Evolutionary conservation across 2,113 vertebrate species (phyloP), one percentile per base, ranked within the genome.

Genomic region (Thunnus thynnus): DNA sequence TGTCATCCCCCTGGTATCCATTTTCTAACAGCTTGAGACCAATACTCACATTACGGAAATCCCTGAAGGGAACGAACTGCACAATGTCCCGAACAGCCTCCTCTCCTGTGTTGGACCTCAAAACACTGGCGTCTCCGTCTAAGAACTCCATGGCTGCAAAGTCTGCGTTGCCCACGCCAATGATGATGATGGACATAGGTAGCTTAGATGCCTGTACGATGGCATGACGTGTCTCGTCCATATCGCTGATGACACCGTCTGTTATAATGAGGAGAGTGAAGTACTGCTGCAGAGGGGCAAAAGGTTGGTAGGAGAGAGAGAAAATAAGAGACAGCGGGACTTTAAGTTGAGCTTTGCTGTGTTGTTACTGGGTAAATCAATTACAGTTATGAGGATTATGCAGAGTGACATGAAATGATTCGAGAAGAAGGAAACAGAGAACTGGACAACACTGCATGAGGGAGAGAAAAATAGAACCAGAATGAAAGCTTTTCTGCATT

Each of bases 121-220:
- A 91, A 25, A 93, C 94, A 0, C 96, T 96, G 92, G 94, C 97
- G 82, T 99, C 98, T 54, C 97, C 98, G 0, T 99, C 98, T 72
- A 99, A 93, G 91, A 99, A 99, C 92, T 99, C 98, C 98, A 99
- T 99, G 91, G 98, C 98, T 0, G 97, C 96, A 0, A 99, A 99
- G 94, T 99, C 98, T 0, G 98, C 98, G 0, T 99, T 99, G 80
- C 98, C 98, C 57, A 99, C 98, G 0, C 98, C 98, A 0, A 99
- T 96, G 16, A 99, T 99, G 89, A 99, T 99, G 89, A 99, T 97
- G 86, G 98, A 99, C 98, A 99, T 99, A 89, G 98, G 98, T 78
- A 99, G 93, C 93, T 96, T 97, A 67, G 98, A 97, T 0, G 98
- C 98, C 94, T 99, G 96, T 3, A 99, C 98, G 47, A 99, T 96